Conservation (phyloP, 2,888 invertebrate species). For the Mechanitis mazaeus region DNA sequence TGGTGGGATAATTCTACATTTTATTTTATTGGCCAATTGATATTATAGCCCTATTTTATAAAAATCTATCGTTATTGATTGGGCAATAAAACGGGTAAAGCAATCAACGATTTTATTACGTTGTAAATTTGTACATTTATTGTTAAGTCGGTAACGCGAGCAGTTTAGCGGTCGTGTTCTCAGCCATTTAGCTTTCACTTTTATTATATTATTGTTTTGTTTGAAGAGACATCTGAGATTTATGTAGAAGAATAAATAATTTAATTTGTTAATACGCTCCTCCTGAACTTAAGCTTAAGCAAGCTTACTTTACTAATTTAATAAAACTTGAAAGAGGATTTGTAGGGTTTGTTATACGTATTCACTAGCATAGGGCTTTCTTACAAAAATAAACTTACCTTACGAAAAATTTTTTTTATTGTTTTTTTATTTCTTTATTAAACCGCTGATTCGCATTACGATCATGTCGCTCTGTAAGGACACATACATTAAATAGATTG, state of each 20-base stretch:
- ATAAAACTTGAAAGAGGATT: neutral
- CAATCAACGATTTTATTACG: constrained; percentile 26
- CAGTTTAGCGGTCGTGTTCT: constrained; percentile 23
- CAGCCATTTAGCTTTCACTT: constrained; percentile 22
- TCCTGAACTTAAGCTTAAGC: neutral
- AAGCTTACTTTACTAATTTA: too few relatives aligned
- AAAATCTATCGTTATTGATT: constrained; percentile 20
- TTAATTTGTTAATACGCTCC: neutral
- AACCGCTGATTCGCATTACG: too few relatives aligned
- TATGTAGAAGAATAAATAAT: neutral
- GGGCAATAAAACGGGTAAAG: constrained; percentile 22
- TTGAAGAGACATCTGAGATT: constrained; percentile 11
- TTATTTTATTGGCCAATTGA: constrained; percentile 36
- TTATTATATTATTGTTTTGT: constrained; percentile 14
- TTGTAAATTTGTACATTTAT: constrained; percentile 27
- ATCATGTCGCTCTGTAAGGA: too few relatives aligned
- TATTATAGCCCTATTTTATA: constrained; percentile 8
- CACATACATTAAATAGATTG: too few relatives aligned
- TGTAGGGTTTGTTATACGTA: neutral
- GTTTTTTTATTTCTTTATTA: too few relatives aligned
- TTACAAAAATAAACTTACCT: neutral
- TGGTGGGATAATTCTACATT: constrained; percentile 26
- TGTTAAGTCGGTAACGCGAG: constrained; percentile 24
- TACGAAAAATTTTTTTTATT: too few relatives aligned
- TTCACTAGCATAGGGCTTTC: neutral